These are phyloP conservation scores for Archivesica marissinica DNA, from an alignment of 1,140 invertebrate genomes.

Conservation along the genomic window DNA sequence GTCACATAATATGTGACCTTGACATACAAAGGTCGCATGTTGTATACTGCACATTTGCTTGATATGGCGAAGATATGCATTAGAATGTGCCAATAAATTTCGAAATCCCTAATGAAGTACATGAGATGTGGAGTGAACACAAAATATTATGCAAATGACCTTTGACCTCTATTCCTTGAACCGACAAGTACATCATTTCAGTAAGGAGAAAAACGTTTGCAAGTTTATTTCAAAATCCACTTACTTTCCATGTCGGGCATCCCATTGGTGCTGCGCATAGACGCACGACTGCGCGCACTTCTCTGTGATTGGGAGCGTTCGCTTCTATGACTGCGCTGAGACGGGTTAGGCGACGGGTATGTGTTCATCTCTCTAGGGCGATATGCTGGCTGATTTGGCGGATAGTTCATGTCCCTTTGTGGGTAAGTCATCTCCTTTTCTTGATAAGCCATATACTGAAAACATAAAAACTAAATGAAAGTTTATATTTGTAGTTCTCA, in stretches of 20 bases:
- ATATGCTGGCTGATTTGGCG: neutral
- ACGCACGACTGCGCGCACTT: slow-evolving; percentile 20
- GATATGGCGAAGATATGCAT: too few species aligned
- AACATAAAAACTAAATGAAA: too few species aligned
- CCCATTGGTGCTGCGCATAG: slow-evolving; percentile 41
- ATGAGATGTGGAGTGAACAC: too few species aligned
- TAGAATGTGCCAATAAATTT: too few species aligned
- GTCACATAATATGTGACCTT: too few species aligned
- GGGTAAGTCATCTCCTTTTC: slow-evolving; percentile 15
- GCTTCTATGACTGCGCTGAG: slow-evolving; percentile 18
- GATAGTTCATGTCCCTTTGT: slow-evolving; percentile 12
- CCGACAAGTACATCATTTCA: too few species aligned
- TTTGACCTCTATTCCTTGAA: too few species aligned
- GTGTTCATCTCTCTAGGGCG: neutral
- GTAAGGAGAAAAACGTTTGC: neutral
- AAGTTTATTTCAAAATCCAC: neutral
- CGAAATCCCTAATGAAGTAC: too few species aligned
- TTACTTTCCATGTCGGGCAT: slow-evolving; percentile 57
- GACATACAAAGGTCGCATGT: too few species aligned
- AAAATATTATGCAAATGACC: too few species aligned
- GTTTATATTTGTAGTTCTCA: too few species aligned
- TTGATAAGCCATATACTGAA: neutral
- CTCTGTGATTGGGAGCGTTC: slow-evolving; percentile 32
- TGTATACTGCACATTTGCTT: too few species aligned
- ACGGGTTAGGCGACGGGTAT: slow-evolving; percentile 38